These are phyloP conservation scores for Aspidoscelis tigris DNA, from an alignment of 2,113 vertebrate species.

Conservation along the genomic window DNA sequence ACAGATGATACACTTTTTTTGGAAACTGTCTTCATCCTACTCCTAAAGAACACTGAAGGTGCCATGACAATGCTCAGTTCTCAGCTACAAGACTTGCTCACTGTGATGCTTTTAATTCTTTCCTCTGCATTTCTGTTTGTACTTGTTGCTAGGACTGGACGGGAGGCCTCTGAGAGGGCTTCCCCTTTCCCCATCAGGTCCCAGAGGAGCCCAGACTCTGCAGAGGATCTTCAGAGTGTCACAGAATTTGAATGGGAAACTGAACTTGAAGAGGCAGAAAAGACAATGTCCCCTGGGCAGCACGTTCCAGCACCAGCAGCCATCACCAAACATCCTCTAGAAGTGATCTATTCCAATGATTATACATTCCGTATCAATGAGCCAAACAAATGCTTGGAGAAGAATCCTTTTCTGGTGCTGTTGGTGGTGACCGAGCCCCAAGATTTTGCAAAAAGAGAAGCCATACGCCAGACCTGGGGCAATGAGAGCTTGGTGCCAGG, in stretches of 20 bases:
- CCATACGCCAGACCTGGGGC: conserved; percentile 79
- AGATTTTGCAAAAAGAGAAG: conserved; percentile 44
- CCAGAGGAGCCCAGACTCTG: too few relatives aligned
- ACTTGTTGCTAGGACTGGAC: background rate
- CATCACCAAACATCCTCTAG: conserved; percentile 10
- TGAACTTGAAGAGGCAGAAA: background rate
- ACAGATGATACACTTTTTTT: background rate
- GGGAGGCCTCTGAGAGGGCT: background rate
- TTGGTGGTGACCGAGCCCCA: conserved; percentile 53
- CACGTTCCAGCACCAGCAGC: rapidly evolving
- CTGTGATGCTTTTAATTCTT: background rate
- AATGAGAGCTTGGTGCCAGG: conserved; percentile 68
- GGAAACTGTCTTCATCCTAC: background rate
- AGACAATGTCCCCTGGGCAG: too few relatives aligned
- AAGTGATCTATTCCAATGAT: conserved; percentile 62
- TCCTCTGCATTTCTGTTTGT: background rate
- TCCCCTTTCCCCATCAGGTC: background rate
- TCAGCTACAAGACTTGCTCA: background rate
- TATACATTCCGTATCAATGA: conserved; percentile 77
- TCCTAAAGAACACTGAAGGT: background rate
- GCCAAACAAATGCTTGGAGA: conserved; percentile 55
- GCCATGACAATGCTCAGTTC: background rate
- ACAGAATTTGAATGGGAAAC: background rate
- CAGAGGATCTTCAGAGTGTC: background rate
- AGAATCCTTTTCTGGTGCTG: conserved; percentile 79